Evolutionary conservation across 2,888 invertebrate genomes (phyloP), one percentile per base, ranked within the genome.

Genomic region (Archaeoteleia sp.): DNA sequence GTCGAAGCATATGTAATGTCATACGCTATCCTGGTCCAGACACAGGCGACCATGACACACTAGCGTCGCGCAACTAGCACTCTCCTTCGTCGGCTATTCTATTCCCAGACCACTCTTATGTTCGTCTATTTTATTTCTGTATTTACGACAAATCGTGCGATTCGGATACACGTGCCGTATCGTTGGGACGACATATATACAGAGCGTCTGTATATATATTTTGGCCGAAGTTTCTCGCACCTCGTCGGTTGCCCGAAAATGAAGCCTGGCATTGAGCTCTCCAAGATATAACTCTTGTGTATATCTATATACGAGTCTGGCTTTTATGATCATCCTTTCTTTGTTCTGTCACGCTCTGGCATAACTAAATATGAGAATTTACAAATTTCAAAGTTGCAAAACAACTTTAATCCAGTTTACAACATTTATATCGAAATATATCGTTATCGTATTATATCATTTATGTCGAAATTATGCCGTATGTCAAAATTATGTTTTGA

Each of bases 231-330:
- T 32, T 13, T 45, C 14, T 17, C 35, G 27, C 27, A 34, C 27
- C 34, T 32, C 15, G 32, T 43, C n/a, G 12, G 2, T 29, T 55
- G 6, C 7, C 55, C 49, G 37, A 53, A 67, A 57, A 51, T 45
- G 12, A 23, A 7, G 34, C 58, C 68, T 40, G 68, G 63, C 68
- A 60, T 68, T 60, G 63, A 68, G 51, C 63, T 68, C 68, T 55
- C 63, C 60, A 27, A 13, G 10, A 27, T n/a, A 12, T 13, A 25
- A 48, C 14, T 32, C 39, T 37, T 40, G 37, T 6, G n/a, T 40
- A 7, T 30, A 29, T 45, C 43, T 43, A 43, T 27, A 35, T 43
- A 10, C 14, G 37, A 14, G 9, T 20, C 20, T 25, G 6, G n/a
- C 23, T 34, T 48, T 39, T 54, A 37, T 20, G 39, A 23, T 40